Conservation (phyloP, 2,797 vertebrate genomes). For the Eupleurogrammus muticus region DNA sequence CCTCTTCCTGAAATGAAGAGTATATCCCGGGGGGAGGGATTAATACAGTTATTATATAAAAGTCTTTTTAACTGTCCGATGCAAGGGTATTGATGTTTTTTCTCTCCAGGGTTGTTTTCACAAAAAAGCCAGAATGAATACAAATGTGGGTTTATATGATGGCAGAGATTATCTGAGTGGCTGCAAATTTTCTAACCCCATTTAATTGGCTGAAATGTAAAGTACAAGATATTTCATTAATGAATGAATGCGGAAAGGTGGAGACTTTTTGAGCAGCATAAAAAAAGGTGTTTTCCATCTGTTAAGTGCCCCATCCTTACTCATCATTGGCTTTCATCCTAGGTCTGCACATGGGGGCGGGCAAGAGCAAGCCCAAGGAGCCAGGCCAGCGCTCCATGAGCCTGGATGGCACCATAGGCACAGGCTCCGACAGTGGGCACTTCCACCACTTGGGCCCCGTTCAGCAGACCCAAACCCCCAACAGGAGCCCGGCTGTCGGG, state of each 20-base stretch:
- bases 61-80: background rate
- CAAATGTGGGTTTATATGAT: constrained; percentile 6
- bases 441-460: constrained; percentile 85
- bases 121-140: background rate
- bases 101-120: background rate
- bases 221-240: too few relatives aligned
- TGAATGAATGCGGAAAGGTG: background rate
- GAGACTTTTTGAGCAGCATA: background rate
- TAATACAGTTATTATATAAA: background rate
- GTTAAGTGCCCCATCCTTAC: constrained; percentile 34
- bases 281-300: background rate
- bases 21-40: background rate
- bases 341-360: constrained; percentile 91
- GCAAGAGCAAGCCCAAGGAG: constrained; percentile 97
- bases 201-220: constrained; percentile 13
- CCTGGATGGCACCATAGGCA: constrained; percentile 86
- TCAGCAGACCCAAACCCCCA: constrained; percentile 90
- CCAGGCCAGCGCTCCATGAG: constrained; percentile 94
- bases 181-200: background rate
- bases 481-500: constrained; percentile 87
- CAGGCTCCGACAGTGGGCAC: constrained; percentile 83
- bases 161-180: background rate
- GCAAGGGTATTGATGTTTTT: background rate
- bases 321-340: constrained; percentile 56
- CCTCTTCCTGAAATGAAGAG: constrained; percentile 27